phyloP scores from a whole-genome alignment of 2,888 invertebrate species.

The Cheilosia scutellata region DNA sequence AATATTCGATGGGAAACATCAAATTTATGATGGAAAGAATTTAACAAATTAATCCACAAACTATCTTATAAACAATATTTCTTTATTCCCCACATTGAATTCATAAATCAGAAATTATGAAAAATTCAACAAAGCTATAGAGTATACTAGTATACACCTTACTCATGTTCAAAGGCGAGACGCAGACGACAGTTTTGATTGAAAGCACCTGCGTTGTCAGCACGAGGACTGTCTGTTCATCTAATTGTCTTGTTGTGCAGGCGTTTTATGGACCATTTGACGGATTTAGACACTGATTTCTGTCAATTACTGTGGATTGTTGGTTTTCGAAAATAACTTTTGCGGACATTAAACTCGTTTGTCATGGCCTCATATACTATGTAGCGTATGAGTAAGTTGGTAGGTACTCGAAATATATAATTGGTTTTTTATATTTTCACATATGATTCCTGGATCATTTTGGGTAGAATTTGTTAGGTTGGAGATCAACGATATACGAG shows the following conservation, averaged over 20 bases:
- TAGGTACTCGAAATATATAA: too few species aligned
- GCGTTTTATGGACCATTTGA: slow-evolving; percentile 32
- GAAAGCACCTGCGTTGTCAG: slow-evolving; percentile 39
- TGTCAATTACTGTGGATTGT: background rate
- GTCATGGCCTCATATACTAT: background rate
- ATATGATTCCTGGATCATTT: too few species aligned
- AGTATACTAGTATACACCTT: background rate
- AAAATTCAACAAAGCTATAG: slow-evolving; percentile 78
- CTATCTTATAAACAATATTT: slow-evolving; percentile 42
- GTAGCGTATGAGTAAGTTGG: background rate
- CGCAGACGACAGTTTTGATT: slow-evolving; percentile 36
- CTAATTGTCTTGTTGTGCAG: slow-evolving; percentile 29
- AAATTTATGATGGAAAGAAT: slow-evolving; percentile 34
- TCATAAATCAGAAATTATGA: slow-evolving; percentile 63
- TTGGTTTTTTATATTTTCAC: too few species aligned
- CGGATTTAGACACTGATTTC: slow-evolving; percentile 28
- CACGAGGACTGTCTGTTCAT: slow-evolving; percentile 4
- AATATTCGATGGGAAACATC: slow-evolving; percentile 4
- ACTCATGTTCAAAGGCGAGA: slow-evolving; percentile 62
- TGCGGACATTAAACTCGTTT: background rate
- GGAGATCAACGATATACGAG: too few species aligned
- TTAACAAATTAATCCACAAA: slow-evolving; percentile 51
- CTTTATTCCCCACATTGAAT: slow-evolving; percentile 33
- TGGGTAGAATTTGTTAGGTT: too few species aligned
- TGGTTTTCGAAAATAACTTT: background rate